These are phyloP conservation scores for Brachymystax lenok DNA, from an alignment of 2,797 vertebrate species.

Conservation along the genomic window DNA sequence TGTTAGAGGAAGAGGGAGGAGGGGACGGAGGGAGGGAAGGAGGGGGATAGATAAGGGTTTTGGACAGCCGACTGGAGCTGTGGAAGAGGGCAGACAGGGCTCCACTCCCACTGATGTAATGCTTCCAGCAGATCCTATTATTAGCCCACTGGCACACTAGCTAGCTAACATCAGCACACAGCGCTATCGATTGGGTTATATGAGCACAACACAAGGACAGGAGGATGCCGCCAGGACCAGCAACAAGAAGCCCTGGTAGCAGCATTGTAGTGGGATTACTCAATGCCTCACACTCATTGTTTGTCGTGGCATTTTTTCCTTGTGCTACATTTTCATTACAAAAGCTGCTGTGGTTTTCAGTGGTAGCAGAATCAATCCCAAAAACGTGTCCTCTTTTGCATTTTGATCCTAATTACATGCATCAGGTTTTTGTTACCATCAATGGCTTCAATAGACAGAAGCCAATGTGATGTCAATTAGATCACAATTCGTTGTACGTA, in stretches of 20 bases:
- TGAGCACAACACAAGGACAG: slow-evolving; percentile 40
- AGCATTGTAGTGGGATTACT: background rate
- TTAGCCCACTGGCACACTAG: slow-evolving; percentile 62
- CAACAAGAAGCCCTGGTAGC: background rate
- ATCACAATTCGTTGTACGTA: too few species aligned
- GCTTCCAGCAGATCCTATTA: slow-evolving; percentile 71
- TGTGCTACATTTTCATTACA: background rate
- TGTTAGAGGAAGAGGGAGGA: slow-evolving; percentile 68
- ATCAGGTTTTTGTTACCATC: too few species aligned
- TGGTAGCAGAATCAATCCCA: too few species aligned
- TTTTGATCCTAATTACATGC: background rate
- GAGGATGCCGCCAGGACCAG: slow-evolving; percentile 41
- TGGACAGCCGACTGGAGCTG: slow-evolving; percentile 49
- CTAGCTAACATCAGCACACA: slow-evolving; percentile 56
- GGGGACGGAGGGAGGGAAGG: slow-evolving; percentile 58
- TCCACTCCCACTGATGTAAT: slow-evolving; percentile 74
- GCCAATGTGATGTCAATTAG: too few species aligned
- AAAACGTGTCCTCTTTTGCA: background rate
- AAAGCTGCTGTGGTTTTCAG: background rate
- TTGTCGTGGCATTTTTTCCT: background rate
- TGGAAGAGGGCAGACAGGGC: slow-evolving; percentile 54
- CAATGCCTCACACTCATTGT: background rate
- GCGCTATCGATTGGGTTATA: slow-evolving; percentile 54
- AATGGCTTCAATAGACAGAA: too few species aligned
- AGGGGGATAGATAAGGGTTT: slow-evolving; percentile 22